A percentile compares a stretch with the other conserved stretches of the same genome.
Conservation (phyloP, 1,140 invertebrate species). For the Oreohelix idahoensis region DNA sequence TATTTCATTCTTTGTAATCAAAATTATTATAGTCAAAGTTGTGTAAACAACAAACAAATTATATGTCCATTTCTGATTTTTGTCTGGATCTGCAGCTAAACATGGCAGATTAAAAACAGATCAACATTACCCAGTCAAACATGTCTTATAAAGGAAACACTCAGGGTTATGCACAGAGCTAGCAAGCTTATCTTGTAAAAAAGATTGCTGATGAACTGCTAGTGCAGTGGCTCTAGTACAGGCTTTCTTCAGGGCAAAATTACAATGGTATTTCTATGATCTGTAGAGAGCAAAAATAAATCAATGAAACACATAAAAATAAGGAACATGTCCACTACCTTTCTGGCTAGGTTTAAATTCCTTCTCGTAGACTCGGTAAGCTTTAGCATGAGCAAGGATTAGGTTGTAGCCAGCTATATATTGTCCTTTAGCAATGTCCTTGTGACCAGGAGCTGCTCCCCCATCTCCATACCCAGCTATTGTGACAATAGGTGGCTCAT, state of each 20-base stretch:
- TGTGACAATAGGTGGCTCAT: slow-evolving; percentile 67
- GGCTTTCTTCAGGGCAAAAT: not conserved
- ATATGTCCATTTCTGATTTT: too few species aligned
- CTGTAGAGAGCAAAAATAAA: not conserved
- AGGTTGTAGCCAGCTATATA: slow-evolving; percentile 66
- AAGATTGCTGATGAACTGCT: too few species aligned
- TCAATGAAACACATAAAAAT: too few species aligned
- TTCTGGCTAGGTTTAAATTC: slow-evolving; percentile 55
- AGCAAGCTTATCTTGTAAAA: too few species aligned
- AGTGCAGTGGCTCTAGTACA: not conserved
- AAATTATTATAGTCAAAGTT: too few species aligned
- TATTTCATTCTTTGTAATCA: too few species aligned
- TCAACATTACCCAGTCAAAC: too few species aligned
- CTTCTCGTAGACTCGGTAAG: slow-evolving; percentile 54
- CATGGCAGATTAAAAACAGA: too few species aligned
- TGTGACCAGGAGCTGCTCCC: slow-evolving; percentile 54
- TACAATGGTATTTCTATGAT: not conserved
- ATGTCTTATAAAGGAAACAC: too few species aligned
- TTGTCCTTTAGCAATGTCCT: slow-evolving; percentile 38
- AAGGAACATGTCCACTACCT: slow-evolving; percentile 49
- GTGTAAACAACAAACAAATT: too few species aligned
- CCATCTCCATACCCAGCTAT: slow-evolving; percentile 61
- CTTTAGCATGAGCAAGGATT: slow-evolving; percentile 60
- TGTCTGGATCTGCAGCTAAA: too few species aligned
- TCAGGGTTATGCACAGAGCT: too few species aligned